Evolutionary conservation across 1,140 invertebrate species (phyloP).

Genomic region (Zaprionus taronus): DNA sequence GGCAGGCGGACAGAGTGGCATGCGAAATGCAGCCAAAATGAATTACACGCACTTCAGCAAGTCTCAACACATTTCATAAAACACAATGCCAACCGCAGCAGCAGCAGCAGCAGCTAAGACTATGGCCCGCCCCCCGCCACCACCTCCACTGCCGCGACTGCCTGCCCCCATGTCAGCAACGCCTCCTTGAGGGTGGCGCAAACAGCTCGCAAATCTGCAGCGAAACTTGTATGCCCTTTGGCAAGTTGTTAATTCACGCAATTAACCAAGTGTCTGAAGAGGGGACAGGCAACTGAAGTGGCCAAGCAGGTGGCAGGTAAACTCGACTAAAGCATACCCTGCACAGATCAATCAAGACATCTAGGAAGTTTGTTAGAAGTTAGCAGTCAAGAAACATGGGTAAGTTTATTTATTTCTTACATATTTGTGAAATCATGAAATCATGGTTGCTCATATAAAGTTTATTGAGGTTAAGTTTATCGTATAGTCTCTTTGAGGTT

Average conservation of each 20-base stretch:
- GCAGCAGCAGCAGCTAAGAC: conserved; percentile 36
- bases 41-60: conserved; percentile 77
- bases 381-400: too few relatives aligned
- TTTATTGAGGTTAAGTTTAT: too few relatives aligned
- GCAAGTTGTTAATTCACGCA: conserved; percentile 17
- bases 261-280: conserved; percentile 16
- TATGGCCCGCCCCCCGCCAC: not conserved
- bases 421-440: too few relatives aligned
- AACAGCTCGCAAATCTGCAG: conserved; percentile 35
- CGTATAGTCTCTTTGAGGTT: too few relatives aligned
- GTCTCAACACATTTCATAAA: conserved; percentile 64
- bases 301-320: not conserved
- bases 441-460: too few relatives aligned
- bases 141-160: not conserved
- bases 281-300: not conserved
- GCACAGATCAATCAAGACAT: not conserved
- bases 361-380: not conserved
- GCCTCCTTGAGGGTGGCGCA: conserved; percentile 20
- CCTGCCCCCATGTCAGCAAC: conserved; percentile 4
- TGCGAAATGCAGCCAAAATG: conserved; percentile 57
- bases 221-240: conserved; percentile 59
- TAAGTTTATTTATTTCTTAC: too few relatives aligned
- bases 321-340: not conserved
- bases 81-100: conserved; percentile 45
- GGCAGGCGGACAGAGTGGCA: conserved; percentile 41